A percentile compares a stretch with the other conserved stretches of the same genome.
phyloP scores from a whole-genome alignment of 2,797 vertebrate genomes.

The Trichosurus vulpecula region DNA sequence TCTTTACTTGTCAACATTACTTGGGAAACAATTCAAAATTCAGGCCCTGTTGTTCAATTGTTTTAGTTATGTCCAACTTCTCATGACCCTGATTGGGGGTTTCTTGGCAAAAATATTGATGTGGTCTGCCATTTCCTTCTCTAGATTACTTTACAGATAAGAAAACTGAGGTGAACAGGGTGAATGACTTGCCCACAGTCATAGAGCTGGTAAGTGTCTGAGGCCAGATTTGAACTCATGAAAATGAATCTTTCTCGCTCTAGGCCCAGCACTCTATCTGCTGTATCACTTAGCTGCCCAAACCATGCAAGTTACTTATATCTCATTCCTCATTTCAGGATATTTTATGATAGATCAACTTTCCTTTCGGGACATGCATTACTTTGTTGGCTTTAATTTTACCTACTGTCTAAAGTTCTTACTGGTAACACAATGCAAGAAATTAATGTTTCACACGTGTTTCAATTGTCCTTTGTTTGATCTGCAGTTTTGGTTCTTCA shows the following conservation, averaged over 20 bases:
- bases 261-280: no score
- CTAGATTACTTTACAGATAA: not conserved
- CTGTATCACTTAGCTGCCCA: not conserved
- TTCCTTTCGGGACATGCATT: not conserved
- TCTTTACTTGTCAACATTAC: no score
- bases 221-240: not conserved
- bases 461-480: not conserved
- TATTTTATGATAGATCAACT: not conserved
- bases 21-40: no score
- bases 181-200: not conserved
- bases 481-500: not conserved
- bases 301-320: not conserved
- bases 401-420: not conserved
- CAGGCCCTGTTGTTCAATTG: no score
- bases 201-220: not conserved
- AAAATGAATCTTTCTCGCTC: not conserved
- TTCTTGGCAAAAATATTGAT: not conserved
- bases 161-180: not conserved
- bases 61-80: no score
- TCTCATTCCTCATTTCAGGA: not conserved
- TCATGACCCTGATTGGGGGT: not conserved
- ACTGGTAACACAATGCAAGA: not conserved
- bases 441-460: not conserved
- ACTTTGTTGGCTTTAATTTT: not conserved
- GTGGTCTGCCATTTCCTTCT: not conserved